Percentiles rank a stretch among this genome's conserved stretches.
Conservation (phyloP, 2,797 vertebrate genomes). For the Enteromius unitaeniatus region DNA sequence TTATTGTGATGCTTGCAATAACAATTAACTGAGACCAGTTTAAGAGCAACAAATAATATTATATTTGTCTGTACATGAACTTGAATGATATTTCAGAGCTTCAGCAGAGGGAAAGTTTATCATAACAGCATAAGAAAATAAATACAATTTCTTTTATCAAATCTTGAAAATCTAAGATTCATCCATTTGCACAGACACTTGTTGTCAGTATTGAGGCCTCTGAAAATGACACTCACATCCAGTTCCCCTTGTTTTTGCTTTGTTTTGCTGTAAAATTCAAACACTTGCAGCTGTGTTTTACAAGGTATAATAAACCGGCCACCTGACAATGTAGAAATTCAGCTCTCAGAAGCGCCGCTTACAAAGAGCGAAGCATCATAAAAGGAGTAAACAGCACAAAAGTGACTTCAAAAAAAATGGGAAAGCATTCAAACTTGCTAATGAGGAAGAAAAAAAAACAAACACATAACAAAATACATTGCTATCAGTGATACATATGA, state of each 20-base stretch:
- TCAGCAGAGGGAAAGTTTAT: background rate
- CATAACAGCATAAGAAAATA: background rate
- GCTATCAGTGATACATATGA: background rate
- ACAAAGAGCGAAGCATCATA: background rate
- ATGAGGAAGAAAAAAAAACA: background rate
- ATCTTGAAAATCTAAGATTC: background rate
- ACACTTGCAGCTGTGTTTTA: background rate
- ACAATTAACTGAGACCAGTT: background rate
- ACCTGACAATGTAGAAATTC: background rate
- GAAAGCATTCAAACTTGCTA: background rate
- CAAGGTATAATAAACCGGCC: background rate
- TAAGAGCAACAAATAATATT: background rate
- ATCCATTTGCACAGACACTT: background rate
- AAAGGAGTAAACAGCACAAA: background rate
- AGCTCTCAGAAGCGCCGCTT: background rate
- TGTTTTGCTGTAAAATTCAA: background rate
- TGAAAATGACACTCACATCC: background rate
- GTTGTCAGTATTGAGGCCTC: background rate
- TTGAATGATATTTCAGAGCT: background rate
- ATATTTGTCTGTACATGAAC: background rate
- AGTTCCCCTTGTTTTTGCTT: background rate
- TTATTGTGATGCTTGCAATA: background rate
- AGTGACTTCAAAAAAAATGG: background rate
- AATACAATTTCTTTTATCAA: background rate
- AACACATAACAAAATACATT: background rate